Base-by-base conservation (phyloP, 2,797 vertebrate species). In the Rhabdomys pumilio region DNA sequence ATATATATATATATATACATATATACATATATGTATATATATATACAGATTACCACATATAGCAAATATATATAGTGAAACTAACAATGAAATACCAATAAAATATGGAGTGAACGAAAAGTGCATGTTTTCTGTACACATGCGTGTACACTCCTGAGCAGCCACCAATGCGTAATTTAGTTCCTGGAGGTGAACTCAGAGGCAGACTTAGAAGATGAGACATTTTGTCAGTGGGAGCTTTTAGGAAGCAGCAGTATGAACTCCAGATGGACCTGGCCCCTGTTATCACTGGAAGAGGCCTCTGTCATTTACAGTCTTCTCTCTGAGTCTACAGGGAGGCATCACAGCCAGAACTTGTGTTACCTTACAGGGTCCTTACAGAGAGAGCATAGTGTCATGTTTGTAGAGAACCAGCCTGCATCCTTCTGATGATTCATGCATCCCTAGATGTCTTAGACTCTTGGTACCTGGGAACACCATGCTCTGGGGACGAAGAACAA, bases 301-400 rank as follows among this genome's bases (percentile, higher is more conserved):
- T 41, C 85, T 86, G 67, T 80, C 59, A 47, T 91, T 91, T 61
- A 72, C 47, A 12, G 5, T 22, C 72, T 34, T 47, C 50, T 63
- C 34, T 85, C 61, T 34, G 72, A 13, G 67, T 61, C 63, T 77
- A 41, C 3, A 15, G 73, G 81, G 47, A 50, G 34, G 53, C 4
- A 8, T 38, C 59, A 13, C 13, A 73, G 61, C 22, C 10, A 29
- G 61, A 47, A 31, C 44, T 38, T 2, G 3, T 20, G 31, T 0
- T 9, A 1, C 29, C 38, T 72, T 38, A 20, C n/a, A 24, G n/a
- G 41, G 76, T 50, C 63, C 53, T 19, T 24, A 31, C 13, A 47
- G 1, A 15, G 4, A n/a, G 1, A 15, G 2, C 29, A 4, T 0
- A 17, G n/a, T 0, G 1, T 44, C 31, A 2, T 29, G 31, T 20